Conservation (phyloP, 2,797 vertebrate species). For the Acrocephalus scirpaceus region DNA sequence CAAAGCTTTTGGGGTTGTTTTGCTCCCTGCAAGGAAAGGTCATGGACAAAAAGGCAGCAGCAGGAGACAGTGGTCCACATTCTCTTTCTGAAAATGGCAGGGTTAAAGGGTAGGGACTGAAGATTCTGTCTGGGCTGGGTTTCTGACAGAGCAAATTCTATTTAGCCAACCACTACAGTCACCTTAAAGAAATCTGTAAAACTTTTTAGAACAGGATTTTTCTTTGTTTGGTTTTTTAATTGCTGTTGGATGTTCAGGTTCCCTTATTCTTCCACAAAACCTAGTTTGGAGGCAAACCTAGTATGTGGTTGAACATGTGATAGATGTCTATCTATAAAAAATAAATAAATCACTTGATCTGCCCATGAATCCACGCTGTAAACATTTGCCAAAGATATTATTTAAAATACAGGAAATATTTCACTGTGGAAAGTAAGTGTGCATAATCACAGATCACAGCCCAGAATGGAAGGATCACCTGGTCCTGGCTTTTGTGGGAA, state of each 20-base stretch:
- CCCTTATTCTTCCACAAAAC: background rate
- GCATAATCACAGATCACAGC: background rate
- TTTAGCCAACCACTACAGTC: background rate
- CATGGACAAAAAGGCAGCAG: constrained; percentile 1
- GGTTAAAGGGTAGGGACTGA: background rate
- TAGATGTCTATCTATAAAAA: background rate
- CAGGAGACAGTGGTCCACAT: background rate
- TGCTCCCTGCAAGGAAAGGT: background rate
- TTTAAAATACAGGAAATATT: background rate
- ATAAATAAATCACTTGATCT: background rate
- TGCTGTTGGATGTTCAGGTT: background rate
- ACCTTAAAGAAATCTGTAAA: background rate
- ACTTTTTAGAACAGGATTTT: background rate
- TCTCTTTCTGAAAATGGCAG: background rate
- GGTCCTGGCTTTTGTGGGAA: background rate
- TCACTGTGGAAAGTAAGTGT: background rate
- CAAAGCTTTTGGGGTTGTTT: constrained; percentile 8
- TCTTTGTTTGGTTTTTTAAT: background rate
- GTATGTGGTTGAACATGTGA: background rate
- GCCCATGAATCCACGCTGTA: background rate
- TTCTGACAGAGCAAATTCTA: background rate
- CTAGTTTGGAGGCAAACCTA: background rate
- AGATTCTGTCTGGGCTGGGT: background rate
- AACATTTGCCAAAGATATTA: background rate
- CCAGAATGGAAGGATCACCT: background rate